Percentiles rank a stretch among this genome's conserved stretches.
Conservation (phyloP, 2,888 invertebrate species). For the Empis livida region DNA sequence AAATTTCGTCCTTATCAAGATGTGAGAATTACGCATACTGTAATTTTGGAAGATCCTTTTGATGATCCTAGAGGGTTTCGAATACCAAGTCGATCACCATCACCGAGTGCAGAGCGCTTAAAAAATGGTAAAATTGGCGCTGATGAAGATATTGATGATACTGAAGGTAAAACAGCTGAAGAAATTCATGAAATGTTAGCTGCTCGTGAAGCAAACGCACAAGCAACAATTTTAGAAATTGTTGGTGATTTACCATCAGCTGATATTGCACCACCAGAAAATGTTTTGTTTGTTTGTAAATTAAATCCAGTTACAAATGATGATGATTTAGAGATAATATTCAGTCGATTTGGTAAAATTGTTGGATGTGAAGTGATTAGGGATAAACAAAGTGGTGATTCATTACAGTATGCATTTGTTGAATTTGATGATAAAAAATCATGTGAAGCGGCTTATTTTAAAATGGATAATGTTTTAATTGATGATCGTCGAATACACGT, state of each 20-base stretch:
- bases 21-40: conserved; percentile 91
- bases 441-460: conserved; percentile 97
- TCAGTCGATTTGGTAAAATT: conserved; percentile 90
- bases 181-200: conserved; percentile 80
- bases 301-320: conserved; percentile 96
- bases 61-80: conserved; percentile 70
- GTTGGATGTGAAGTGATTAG: conserved; percentile 91
- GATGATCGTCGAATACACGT: conserved; percentile 98
- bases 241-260: conserved; percentile 96
- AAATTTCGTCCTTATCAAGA: conserved; percentile 86
- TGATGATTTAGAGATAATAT: conserved; percentile 95
- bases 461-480: conserved; percentile 99
- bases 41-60: conserved; percentile 91
- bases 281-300: conserved; percentile 98
- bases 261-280: conserved; percentile 96
- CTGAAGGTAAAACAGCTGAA: conserved; percentile 66
- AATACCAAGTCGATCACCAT: conserved; percentile 77
- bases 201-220: conserved; percentile 86
- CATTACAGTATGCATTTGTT: conserved; percentile 96
- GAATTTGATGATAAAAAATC: conserved; percentile 87
- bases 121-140: conserved; percentile 80
- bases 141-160: conserved; percentile 87
- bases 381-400: conserved; percentile 84
- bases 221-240: conserved; percentile 96
- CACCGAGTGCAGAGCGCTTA: conserved; percentile 68